These are phyloP conservation scores for Diceros bicornis DNA, from an alignment of 2,797 vertebrate species.

Conservation along the genomic window DNA sequence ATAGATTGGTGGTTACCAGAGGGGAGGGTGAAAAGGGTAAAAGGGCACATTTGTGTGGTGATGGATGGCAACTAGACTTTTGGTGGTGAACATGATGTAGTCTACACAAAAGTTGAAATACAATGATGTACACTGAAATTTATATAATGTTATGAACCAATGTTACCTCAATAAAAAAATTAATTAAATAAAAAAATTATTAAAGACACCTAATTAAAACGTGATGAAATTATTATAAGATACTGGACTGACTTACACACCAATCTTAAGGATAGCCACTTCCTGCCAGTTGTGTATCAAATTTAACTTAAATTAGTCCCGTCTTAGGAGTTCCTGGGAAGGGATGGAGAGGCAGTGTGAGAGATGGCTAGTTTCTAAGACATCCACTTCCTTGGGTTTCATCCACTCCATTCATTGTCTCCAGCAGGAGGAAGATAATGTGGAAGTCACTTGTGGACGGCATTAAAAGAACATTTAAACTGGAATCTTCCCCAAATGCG, in stretches of 20 bases:
- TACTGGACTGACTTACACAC: not conserved
- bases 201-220: conserved; percentile 30
- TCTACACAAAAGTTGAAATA: no score
- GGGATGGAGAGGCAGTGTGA: not conserved
- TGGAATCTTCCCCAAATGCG: not conserved
- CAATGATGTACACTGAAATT: no score
- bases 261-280: not conserved
- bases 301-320: not conserved
- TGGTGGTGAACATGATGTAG: no score
- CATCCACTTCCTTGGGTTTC: not conserved
- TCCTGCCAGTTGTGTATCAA: not conserved
- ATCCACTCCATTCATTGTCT: not conserved
- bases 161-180: no score
- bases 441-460: not conserved
- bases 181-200: not conserved
- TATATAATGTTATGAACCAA: no score
- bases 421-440: not conserved
- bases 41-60: no score
- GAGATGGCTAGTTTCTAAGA: not conserved
- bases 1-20: no score
- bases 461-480: not conserved
- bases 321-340: not conserved
- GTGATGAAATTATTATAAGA: not conserved
- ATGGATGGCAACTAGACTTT: no score
- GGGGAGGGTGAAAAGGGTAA: no score